Evolutionary conservation across 1,140 invertebrate species (phyloP).

Genomic region (Drosophila littoralis): DNA sequence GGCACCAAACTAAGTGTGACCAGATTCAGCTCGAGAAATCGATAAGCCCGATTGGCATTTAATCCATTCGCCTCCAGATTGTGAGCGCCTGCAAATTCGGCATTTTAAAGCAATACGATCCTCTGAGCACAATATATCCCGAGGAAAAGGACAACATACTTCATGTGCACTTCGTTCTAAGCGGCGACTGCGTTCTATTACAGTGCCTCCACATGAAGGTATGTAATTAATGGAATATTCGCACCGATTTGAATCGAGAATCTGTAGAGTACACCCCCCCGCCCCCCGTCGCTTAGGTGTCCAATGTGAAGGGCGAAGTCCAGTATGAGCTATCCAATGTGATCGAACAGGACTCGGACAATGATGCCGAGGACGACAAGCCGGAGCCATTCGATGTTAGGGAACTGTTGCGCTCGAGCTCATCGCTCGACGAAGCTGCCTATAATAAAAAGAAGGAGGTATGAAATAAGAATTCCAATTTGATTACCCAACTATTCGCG

Average conservation of each 20-base stretch:
- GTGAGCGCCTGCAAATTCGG: conserved; percentile 64
- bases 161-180: conserved; percentile 70
- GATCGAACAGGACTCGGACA: not conserved
- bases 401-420: conserved; percentile 36
- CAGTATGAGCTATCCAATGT: conserved; percentile 22
- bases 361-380: conserved; percentile 9
- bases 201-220: conserved; percentile 73
- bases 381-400: conserved; percentile 27
- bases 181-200: conserved; percentile 77
- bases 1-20: not conserved
- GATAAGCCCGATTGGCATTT: too few species aligned
- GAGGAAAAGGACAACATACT: conserved; percentile 62
- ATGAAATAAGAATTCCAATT: not conserved
- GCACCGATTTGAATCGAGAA: too few species aligned
- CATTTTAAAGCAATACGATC: conserved; percentile 62
- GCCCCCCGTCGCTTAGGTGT: not conserved
- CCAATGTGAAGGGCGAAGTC: conserved; percentile 3
- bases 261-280: not conserved
- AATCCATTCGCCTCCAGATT: conserved; percentile 34
- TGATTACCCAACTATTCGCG: not conserved
- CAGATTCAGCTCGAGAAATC: not conserved
- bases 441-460: conserved; percentile 47
- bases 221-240: not conserved
- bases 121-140: conserved; percentile 68
- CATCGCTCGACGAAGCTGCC: conserved; percentile 15